Base-by-base conservation (phyloP, 2,113 vertebrate genomes). In the Malurus alboscapulatus region DNA sequence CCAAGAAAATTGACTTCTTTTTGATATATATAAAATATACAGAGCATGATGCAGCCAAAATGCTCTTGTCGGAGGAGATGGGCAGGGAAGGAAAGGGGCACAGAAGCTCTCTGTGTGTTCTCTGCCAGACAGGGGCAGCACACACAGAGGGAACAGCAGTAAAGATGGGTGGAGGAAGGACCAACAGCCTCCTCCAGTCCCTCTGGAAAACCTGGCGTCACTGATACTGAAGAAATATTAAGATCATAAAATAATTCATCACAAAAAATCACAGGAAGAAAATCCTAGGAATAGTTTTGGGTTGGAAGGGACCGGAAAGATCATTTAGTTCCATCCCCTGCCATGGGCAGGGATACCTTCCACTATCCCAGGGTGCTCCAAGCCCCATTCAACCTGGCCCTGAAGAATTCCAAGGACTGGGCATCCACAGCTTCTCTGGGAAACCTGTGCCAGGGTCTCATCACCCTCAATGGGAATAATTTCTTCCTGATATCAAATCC, bases 301-400 rank as follows among this genome's bases (percentile, higher is more conserved):
- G 17, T 3, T 57, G 30, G 34, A 50, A 48, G 6, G 4, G 17
- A 42, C 6, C 7, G 57, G 25, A 3, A 63, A 44, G 8, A 26
- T 3, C 0, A 1, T 36, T n/a, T 40, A 2, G 3, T 79, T 63
- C 16, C 13, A 62, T 0, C 2, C 11, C 13, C 38, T 61, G 14
- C 13, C 10, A 5, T 42, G 40, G n/a, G 0, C 26, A 68, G 38
- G 38, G 30, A 42, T 25, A 57, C 1, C 5, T 57, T 6, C 26
- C 34, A 32, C 34, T 10, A 4, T 3, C 17, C 50, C 34, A 57
- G 11, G 2, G 3, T 55, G 3, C 30, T 55, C 34, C 27, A 51
- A 79, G 4, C 7, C 0, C 20, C 1, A 0, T 48, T 57, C 19
- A 42, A 2, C 6, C 25, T 26, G 9, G 11, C 7, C 30, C 63